phyloP scores from a whole-genome alignment of 2,888 invertebrate genomes.

The Ormia ochracea region DNA sequence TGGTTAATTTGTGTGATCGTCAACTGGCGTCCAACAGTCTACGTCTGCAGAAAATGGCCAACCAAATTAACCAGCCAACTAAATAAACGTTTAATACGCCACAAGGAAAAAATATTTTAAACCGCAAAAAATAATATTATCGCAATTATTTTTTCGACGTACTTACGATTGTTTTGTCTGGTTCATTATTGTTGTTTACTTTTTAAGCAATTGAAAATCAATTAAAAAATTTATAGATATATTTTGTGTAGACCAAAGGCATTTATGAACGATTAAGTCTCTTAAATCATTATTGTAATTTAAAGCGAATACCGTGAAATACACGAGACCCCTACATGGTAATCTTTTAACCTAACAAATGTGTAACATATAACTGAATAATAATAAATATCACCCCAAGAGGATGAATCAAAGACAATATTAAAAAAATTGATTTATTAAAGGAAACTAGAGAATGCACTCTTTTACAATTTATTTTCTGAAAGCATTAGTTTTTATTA shows the following conservation, averaged over 20 bases:
- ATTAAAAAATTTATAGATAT: slow-evolving; percentile 17
- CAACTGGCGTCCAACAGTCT: slow-evolving; percentile 55
- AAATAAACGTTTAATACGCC: not conserved
- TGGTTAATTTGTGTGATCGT: slow-evolving; percentile 11
- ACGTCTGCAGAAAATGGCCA: slow-evolving; percentile 41
- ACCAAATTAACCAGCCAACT: not conserved
- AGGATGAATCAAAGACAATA: too few species aligned
- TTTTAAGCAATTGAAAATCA: not conserved
- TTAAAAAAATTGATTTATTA: too few species aligned
- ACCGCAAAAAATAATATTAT: slow-evolving; percentile 36
- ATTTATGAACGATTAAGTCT: slow-evolving; percentile 37
- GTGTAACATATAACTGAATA: too few species aligned
- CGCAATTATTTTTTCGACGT: slow-evolving; percentile 33
- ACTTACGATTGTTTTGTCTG: slow-evolving; percentile 1
- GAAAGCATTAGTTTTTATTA: too few species aligned
- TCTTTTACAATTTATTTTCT: too few species aligned
- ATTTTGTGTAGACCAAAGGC: not conserved
- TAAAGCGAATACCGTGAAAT: slow-evolving; percentile 19
- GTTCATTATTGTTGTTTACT: not conserved
- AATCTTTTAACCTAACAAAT: too few species aligned
- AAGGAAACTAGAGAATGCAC: too few species aligned
- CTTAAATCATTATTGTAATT: slow-evolving; percentile 14
- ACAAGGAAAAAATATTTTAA: not conserved
- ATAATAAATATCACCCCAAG: too few species aligned
- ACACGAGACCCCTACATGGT: too few species aligned